Evolutionary conservation across 2,888 invertebrate genomes (phyloP), one percentile per base, ranked within the genome.

Genomic region (Urechis unicinctus): DNA sequence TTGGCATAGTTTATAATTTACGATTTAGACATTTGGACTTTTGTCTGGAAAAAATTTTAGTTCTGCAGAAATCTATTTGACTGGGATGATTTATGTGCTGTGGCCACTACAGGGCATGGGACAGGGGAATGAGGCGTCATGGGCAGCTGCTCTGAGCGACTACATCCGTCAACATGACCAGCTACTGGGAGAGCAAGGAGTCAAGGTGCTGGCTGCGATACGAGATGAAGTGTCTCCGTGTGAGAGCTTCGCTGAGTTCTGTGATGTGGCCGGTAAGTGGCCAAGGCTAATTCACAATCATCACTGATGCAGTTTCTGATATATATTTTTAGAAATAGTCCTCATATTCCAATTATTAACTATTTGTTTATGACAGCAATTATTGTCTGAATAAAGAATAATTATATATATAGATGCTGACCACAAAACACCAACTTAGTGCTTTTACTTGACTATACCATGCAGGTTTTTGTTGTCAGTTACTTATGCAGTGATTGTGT

Each of bases 81-180:
- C n/a, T n/a, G n/a, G n/a, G n/a, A n/a, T n/a, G n/a, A n/a, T n/a
- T n/a, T n/a, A n/a, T n/a, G n/a, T n/a, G n/a, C n/a, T n/a, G n/a
- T n/a, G n/a, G n/a, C n/a, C n/a, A n/a, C n/a, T n/a, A n/a, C n/a
- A n/a, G n/a, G n/a, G n/a, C n/a, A n/a, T n/a, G n/a, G n/a, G n/a
- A n/a, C 36, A 13, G 36, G 6, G 25, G 22, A 44, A 22, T 26
- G 47, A 53, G 28, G 52, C 36, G 26, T 41, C 30, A 22, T 96
- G 96, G 96, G 87, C 94, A 28, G 83, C 86, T 47, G 86, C 87
- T 59, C 81, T 96, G 54, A 94, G 94, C 24, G 93, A 94, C 76
- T 93, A 88, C 77, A 90, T 96, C 71, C 86, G 96, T 1, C 88
- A 91, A 77, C 93, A 91, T 80, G 96, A 97, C 81, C 92, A 92